Percentiles rank a stretch among this genome's conserved stretches.
Conservation (phyloP, 64 coral and sea anemone genomes). For the Cladopsammia gracilis region DNA sequence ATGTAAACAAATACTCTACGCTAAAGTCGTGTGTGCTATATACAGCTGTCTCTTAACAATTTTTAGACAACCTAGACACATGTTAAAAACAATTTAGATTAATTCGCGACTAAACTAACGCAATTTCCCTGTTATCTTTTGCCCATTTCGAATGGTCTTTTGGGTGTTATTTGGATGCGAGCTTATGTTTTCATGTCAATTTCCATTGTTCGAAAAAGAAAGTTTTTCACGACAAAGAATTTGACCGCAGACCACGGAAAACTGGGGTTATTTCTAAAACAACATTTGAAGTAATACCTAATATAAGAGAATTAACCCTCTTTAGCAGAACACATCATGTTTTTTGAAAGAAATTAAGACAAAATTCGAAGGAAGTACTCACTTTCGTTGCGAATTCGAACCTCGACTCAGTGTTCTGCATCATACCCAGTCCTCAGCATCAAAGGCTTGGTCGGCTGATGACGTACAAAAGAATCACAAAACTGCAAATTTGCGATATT, state of each 20-base stretch:
- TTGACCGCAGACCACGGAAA: conserved; percentile 16
- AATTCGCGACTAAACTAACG: not conserved
- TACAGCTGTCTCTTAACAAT: conserved; percentile 17
- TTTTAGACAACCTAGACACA: conserved; percentile 37
- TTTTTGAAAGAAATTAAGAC: conserved; percentile 71
- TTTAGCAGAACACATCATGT: conserved; percentile 55
- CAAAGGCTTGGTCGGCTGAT: conserved; percentile 28
- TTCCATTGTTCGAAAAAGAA: conserved; percentile 90
- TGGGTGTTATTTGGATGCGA: conserved; percentile 33
- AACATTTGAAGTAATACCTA: conserved; percentile 42
- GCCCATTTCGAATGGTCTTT: conserved; percentile 17
- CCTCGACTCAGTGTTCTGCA: conserved; percentile 73
- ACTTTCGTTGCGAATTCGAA: conserved; percentile 96
- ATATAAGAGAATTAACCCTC: conserved; percentile 31
- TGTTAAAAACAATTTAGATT: conserved; percentile 32
- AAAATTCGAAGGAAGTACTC: conserved; percentile 96
- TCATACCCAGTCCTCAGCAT: conserved; percentile 31
- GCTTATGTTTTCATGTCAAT: conserved; percentile 95
- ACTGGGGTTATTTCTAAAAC: not conserved
- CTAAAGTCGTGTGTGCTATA: conserved; percentile 14
- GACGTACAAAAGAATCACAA: conserved; percentile 15
- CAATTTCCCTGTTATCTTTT: not conserved
- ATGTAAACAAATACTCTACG: conserved; percentile 63
- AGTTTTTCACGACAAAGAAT: conserved; percentile 82
- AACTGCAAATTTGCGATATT: not conserved